phyloP scores from a whole-genome alignment of 2,113 vertebrate genomes.

The Pitta sordida region DNA sequence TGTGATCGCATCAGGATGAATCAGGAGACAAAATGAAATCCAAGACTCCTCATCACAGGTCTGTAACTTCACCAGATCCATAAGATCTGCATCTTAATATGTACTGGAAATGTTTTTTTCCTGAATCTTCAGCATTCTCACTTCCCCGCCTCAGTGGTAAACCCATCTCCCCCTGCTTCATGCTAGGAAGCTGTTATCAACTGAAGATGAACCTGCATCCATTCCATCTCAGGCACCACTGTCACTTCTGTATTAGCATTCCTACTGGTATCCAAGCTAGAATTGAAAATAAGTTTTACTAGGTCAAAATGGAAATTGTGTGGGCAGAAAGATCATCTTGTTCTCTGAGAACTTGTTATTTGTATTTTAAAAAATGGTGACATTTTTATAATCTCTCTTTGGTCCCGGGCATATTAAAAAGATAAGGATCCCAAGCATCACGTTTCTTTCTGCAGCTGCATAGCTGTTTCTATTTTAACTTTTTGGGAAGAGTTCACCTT shows the following conservation, averaged over 20 bases:
- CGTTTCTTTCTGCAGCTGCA: background rate
- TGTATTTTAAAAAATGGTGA: background rate
- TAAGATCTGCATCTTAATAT: background rate
- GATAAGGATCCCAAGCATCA: background rate
- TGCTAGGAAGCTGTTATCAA: fast-evolving
- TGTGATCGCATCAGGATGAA: background rate
- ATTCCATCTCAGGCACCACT: background rate
- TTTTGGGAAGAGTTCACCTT: background rate
- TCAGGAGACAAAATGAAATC: background rate
- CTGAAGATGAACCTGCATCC: background rate
- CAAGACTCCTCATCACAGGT: background rate
- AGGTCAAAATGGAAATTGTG: background rate
- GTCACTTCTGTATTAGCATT: background rate
- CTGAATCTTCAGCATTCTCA: background rate
- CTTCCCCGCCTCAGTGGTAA: background rate
- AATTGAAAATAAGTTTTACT: background rate
- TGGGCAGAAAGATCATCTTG: background rate
- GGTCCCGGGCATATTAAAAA: background rate
- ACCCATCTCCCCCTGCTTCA: background rate
- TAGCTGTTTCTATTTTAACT: background rate
- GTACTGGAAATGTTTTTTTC: background rate
- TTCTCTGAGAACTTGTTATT: background rate
- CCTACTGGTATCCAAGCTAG: background rate
- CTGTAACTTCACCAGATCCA: background rate
- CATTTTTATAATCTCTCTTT: background rate